Percentiles rank a stretch among this genome's conserved stretches.
Evolutionary conservation across 2,113 vertebrate species (phyloP).

Genomic region (Turnix velox): DNA sequence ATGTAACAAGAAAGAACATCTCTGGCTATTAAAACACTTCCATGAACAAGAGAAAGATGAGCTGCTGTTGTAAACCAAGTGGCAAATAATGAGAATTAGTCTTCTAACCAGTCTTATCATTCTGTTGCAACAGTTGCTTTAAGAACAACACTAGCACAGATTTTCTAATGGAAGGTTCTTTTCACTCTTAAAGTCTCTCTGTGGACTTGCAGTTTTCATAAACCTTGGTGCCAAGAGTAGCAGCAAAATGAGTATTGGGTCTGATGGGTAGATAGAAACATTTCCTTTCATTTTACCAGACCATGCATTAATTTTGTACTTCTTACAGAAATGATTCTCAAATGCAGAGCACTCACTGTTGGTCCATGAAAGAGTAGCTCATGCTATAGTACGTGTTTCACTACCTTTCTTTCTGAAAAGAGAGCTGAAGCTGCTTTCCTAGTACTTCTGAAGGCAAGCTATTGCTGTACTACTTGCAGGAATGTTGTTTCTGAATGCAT

Average conservation of each 20-base stretch:
- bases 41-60: background rate
- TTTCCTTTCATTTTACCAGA: background rate
- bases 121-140: background rate
- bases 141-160: background rate
- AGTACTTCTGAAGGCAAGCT: background rate
- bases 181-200: background rate
- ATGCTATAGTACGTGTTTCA: background rate
- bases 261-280: background rate
- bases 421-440: background rate
- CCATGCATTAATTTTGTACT: background rate
- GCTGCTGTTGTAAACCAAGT: background rate
- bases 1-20: slow-evolving; percentile 3
- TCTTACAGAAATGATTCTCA: background rate
- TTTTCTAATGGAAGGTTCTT: background rate
- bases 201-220: background rate
- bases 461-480: background rate
- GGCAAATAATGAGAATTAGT: background rate
- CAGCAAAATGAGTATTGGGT: background rate
- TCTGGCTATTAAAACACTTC: background rate
- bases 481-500: background rate
- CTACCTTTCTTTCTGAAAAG: background rate
- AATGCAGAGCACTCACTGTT: background rate
- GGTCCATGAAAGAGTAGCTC: background rate
- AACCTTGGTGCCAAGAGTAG: background rate
- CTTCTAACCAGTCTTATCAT: background rate